phyloP scores from a whole-genome alignment of 2,113 vertebrate species.

The Petrocephalus zakoni region DNA sequence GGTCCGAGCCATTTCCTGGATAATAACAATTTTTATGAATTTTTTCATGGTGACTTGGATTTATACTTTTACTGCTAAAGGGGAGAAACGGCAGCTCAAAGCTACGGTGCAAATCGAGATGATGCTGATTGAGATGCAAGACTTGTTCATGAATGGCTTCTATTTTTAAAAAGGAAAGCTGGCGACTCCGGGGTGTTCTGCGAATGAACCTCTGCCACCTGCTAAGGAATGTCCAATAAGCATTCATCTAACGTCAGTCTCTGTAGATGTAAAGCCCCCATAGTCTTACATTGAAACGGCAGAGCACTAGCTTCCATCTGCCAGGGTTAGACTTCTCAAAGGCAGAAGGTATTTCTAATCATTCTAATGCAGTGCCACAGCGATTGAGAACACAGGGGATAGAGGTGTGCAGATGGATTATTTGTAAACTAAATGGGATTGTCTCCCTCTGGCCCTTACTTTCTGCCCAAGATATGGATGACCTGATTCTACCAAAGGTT shows the following conservation, averaged over 20 bases:
- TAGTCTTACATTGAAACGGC: background rate
- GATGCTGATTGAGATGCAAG: background rate
- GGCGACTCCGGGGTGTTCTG: background rate
- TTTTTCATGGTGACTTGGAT: background rate
- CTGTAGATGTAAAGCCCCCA: background rate
- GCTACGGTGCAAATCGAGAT: background rate
- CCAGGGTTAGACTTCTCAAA: background rate
- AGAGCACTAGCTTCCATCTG: background rate
- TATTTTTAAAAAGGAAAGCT: background rate
- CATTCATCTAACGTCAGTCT: background rate
- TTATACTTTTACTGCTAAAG: background rate
- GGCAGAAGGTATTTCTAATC: background rate
- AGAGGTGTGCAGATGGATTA: background rate
- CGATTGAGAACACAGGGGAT: background rate
- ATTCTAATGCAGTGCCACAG: constrained; percentile 7
- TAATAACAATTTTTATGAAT: background rate
- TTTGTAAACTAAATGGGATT: background rate
- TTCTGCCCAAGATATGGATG: background rate
- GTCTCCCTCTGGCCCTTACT: background rate
- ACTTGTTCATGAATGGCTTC: background rate
- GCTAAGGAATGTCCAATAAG: background rate
- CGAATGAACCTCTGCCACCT: background rate
- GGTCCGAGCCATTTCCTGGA: constrained; percentile 17
- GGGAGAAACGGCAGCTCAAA: background rate
- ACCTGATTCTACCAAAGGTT: background rate